Evolutionary conservation across 2,113 vertebrate species (phyloP).

Genomic region (Platichthys stellatus): DNA sequence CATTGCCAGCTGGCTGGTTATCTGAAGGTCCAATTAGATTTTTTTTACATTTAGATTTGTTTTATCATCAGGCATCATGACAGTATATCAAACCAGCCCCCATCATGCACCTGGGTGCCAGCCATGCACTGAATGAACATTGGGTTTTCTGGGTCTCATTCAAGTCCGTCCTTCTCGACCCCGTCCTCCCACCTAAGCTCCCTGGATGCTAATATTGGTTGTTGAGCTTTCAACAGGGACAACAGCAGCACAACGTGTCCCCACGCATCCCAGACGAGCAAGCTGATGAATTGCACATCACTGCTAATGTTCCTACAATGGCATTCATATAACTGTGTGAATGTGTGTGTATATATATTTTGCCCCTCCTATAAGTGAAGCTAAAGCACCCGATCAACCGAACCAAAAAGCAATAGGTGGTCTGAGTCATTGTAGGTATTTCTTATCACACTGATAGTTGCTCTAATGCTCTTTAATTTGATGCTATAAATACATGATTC

Average conservation of each 20-base stretch:
- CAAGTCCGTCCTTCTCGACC: conserved; percentile 2
- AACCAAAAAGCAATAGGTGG: too few species aligned
- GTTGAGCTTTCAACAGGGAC: conserved; percentile 57
- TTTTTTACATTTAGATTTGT: neutral
- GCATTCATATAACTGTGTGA: neutral
- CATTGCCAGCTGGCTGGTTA: conserved; percentile 34
- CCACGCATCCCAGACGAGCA: conserved; percentile 52
- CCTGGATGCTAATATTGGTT: conserved; percentile 44
- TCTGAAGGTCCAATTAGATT: conserved; percentile 7
- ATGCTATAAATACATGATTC: too few species aligned
- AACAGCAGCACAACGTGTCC: conserved; percentile 62
- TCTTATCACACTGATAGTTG: too few species aligned
- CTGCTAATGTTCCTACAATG: conserved; percentile 51
- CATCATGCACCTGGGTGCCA: conserved; percentile 39
- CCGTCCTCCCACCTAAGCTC: conserved; percentile 32
- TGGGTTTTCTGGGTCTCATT: conserved; percentile 44
- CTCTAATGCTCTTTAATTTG: too few species aligned
- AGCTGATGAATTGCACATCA: conserved; percentile 41
- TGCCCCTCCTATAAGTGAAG: too few species aligned
- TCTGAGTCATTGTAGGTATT: too few species aligned
- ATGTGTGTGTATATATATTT: too few species aligned
- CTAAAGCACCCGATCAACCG: too few species aligned
- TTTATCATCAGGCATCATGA: conserved; percentile 25
- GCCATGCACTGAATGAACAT: conserved; percentile 42
- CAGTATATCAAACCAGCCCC: conserved; percentile 43